These are phyloP conservation scores for Gymnocheta viridis DNA, from an alignment of 2,888 invertebrate genomes.

Conservation along the genomic window DNA sequence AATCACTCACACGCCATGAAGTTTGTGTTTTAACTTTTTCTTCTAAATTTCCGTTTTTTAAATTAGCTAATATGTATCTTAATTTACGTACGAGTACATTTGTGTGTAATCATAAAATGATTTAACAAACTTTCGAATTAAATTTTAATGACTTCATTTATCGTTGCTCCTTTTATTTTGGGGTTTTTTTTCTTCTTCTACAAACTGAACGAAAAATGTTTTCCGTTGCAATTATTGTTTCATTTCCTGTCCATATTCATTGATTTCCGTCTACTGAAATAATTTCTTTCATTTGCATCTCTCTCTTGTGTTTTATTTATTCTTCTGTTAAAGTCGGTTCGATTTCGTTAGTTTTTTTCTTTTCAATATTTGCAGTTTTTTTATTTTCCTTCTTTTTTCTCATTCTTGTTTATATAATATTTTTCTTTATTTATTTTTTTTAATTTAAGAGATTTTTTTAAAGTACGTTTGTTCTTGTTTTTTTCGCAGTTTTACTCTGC, in stretches of 20 bases:
- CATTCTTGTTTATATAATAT: background rate
- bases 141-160: slow-evolving; percentile 59
- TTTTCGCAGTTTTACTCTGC: slow-evolving; percentile 52
- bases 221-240: slow-evolving; percentile 69
- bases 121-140: slow-evolving; percentile 51
- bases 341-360: background rate
- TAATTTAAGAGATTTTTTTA: slow-evolving; percentile 50
- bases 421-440: no score
- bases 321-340: slow-evolving; percentile 22
- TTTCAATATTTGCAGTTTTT: slow-evolving; percentile 35
- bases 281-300: slow-evolving; percentile 60
- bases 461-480: slow-evolving; percentile 21
- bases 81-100: background rate
- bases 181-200: background rate
- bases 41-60: background rate
- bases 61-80: background rate
- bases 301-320: slow-evolving; percentile 33
- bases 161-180: slow-evolving; percentile 19
- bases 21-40: background rate
- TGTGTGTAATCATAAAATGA: slow-evolving; percentile 3
- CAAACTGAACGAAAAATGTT: slow-evolving; percentile 55
- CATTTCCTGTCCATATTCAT: slow-evolving; percentile 70
- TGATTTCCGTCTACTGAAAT: slow-evolving; percentile 66
- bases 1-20: slow-evolving; percentile 18
- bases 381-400: slow-evolving; percentile 5